These are phyloP conservation scores for Tokudaia tokunoshimensis DNA, from an alignment of 2,797 vertebrate genomes.

Conservation along the genomic window DNA sequence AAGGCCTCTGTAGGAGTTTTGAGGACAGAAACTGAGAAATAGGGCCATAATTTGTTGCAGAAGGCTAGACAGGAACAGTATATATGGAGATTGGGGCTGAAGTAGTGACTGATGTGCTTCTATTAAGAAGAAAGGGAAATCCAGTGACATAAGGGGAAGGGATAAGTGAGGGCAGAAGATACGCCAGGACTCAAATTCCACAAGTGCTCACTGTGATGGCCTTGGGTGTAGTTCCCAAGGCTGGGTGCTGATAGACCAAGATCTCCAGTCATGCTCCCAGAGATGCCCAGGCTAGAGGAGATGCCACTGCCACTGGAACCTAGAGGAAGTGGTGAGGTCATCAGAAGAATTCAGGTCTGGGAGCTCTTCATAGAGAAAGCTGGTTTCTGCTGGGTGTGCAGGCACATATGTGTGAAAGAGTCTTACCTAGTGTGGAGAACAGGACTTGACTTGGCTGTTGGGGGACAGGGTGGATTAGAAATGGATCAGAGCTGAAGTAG, in stretches of 20 bases:
- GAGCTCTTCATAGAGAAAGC: background rate
- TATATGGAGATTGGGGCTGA: background rate
- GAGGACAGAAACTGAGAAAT: background rate
- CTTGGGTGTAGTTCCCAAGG: background rate
- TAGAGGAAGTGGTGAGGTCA: too few species aligned
- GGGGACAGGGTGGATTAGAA: background rate
- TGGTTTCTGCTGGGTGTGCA: too few species aligned
- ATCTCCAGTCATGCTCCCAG: background rate
- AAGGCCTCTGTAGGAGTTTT: background rate
- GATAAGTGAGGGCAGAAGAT: too few species aligned
- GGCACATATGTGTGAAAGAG: background rate
- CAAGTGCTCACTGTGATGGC: fast-evolving
- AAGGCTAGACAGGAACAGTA: background rate
- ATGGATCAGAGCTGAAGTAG: background rate
- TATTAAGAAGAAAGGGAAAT: background rate
- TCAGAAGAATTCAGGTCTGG: fast-evolving
- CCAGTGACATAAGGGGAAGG: too few species aligned
- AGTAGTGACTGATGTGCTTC: background rate
- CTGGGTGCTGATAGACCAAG: background rate
- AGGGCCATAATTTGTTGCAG: background rate
- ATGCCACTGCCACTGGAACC: too few species aligned
- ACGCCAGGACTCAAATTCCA: fast-evolving
- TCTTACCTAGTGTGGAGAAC: fast-evolving
- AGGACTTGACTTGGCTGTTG: background rate
- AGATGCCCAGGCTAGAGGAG: background rate